phyloP scores from a whole-genome alignment of 2,888 invertebrate species.

The Labia minor region DNA sequence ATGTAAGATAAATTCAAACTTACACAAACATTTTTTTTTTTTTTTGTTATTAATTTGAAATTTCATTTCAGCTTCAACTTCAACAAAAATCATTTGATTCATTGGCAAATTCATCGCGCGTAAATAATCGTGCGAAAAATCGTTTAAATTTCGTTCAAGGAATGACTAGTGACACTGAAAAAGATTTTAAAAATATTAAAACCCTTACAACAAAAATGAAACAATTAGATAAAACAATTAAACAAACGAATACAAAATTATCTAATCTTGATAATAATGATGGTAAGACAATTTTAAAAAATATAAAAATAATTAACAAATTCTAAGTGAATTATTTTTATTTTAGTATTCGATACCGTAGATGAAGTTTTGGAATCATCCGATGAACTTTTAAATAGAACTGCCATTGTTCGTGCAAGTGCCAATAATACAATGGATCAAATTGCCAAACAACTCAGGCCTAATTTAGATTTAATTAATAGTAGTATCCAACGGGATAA shows the following conservation, averaged over 20 bases:
- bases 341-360: not conserved
- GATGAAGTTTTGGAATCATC: not conserved
- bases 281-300: no score
- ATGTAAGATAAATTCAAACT: conserved; percentile 29
- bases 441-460: not conserved
- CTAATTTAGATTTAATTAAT: not conserved
- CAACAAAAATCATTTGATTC: not conserved
- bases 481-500: not conserved
- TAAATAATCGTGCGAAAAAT: not conserved
- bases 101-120: not conserved
- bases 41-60: not conserved
- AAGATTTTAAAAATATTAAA: not conserved
- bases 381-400: not conserved
- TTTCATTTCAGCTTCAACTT: not conserved
- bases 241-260: not conserved
- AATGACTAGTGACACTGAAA: not conserved
- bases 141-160: not conserved
- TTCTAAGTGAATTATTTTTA: no score
- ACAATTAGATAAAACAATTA: not conserved
- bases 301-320: no score
- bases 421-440: not conserved
- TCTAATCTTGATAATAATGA: conserved; percentile 1
- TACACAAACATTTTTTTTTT: not conserved
- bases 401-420: not conserved
- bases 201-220: not conserved